A percentile compares a stretch with the other conserved stretches of the same genome.
These are phyloP conservation scores for Hypsibius dujardini DNA, from an alignment of 1,140 invertebrate species.

Conservation along the genomic window DNA sequence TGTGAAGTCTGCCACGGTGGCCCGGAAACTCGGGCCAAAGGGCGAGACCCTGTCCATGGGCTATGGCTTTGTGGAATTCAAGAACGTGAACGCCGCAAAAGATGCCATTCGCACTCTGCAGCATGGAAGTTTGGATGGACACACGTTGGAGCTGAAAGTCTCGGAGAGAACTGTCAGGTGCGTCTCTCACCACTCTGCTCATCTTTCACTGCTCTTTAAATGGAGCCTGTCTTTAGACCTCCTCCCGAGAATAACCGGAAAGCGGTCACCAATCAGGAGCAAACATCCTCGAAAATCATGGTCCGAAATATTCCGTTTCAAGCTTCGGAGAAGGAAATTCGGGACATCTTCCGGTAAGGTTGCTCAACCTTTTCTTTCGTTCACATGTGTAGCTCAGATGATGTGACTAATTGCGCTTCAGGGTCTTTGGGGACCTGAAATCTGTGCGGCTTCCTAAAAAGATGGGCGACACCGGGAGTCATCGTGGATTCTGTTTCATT, in stretches of 20 bases:
- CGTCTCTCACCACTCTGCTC: constrained; percentile 19
- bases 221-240: constrained; percentile 19
- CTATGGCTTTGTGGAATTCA: constrained; percentile 86
- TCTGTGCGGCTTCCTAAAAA: constrained; percentile 78
- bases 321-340: constrained; percentile 68
- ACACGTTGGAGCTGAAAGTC: constrained; percentile 72
- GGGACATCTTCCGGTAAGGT: constrained; percentile 69
- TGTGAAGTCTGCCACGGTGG: constrained; percentile 55
- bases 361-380: not conserved
- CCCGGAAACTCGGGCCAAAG: constrained; percentile 65
- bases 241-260: constrained; percentile 22
- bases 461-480: constrained; percentile 48
- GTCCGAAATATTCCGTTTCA: constrained; percentile 91
- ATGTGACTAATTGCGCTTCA: constrained; percentile 33
- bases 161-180: constrained; percentile 61
- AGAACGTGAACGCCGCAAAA: constrained; percentile 46
- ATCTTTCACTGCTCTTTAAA: no score
- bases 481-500: constrained; percentile 90
- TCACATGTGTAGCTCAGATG: not conserved
- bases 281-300: constrained; percentile 57
- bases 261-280: constrained; percentile 21
- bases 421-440: constrained; percentile 82
- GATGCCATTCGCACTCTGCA: constrained; percentile 72
- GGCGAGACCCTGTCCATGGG: constrained; percentile 35
- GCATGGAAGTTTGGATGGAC: constrained; percentile 61